phyloP scores from a whole-genome alignment of 2,888 invertebrate genomes.

The Diarsia mendica region DNA sequence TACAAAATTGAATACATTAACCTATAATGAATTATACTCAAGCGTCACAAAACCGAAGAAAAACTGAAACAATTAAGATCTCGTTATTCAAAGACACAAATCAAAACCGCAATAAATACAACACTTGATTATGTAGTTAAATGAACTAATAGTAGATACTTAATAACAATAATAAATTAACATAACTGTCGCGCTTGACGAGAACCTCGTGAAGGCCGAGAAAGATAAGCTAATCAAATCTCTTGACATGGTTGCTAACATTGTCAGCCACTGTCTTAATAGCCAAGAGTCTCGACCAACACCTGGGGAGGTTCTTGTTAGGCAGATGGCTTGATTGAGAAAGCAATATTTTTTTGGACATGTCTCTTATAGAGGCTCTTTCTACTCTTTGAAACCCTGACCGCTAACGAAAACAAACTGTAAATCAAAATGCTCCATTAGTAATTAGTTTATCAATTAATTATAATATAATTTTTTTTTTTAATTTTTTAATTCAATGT shows the following conservation, averaged over 20 bases:
- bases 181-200: neutral
- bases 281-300: neutral
- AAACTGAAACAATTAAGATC: too few species aligned
- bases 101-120: neutral
- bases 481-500: neutral
- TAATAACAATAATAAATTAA: neutral
- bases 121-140: neutral
- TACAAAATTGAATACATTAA: neutral
- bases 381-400: too few species aligned
- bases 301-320: neutral
- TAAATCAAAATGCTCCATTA: neutral
- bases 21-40: neutral
- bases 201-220: neutral
- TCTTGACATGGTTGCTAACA: neutral
- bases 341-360: neutral
- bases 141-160: neutral
- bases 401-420: too few species aligned
- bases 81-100: neutral
- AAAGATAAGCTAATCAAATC: neutral
- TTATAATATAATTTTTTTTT: too few species aligned
- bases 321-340: neutral
- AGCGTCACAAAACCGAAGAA: neutral
- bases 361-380: too few species aligned
- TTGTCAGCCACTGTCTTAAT: neutral
- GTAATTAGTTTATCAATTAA: too few species aligned